Evolutionary conservation across 1,140 invertebrate genomes (phyloP), one percentile per base, ranked within the genome.

Genomic region (Brachionus plicatilis): DNA sequence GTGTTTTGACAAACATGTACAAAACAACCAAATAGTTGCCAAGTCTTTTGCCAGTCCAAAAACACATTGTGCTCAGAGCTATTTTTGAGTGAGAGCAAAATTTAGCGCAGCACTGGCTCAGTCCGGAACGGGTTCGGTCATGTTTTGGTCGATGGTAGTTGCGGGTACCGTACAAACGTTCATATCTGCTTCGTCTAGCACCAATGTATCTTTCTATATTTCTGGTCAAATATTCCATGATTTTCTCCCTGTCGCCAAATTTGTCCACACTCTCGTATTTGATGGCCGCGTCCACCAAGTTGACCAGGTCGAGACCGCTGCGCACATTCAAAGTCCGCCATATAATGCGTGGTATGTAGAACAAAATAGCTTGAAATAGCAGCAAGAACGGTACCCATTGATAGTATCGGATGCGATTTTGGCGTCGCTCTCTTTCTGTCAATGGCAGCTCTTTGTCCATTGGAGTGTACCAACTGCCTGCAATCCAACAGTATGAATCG

Each of bases 371-470:
- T 86, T 89, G 88, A 11, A 90, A 83, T 3, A 90, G 82, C 7
- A 90, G 85, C 37, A 90, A 87, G 60, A 90, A 89, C 0, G 90
- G 90, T 12, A 91, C 90, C 90, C 90, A 91, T 86, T 91, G 90
- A 86, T 91, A 91, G 85, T 91, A 91, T 24, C 85, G 82, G 66
- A 84, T 75, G 29, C 87, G 86, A 76, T 87, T 85, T 68, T 87
- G 84, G 12, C 83, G 68, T 33, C 83, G 12, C 24, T 84, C 83
- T 33, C 68, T 37, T 50, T 76, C 72, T 2, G 27, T 50, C 27
- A 76, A 27, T 27, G 72, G 72, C 7, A 76, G 20, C 50, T 76
- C 72, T 76, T 76, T 76, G 20, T 76, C 72, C 72, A 76, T 76
- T 50, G 72, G 72, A 47, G 72, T 76, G 27, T 76, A 76, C 72